Evolutionary conservation across 2,797 vertebrate species (phyloP), one percentile per base, ranked within the genome.

Genomic region (Thripadectes ignobilis): DNA sequence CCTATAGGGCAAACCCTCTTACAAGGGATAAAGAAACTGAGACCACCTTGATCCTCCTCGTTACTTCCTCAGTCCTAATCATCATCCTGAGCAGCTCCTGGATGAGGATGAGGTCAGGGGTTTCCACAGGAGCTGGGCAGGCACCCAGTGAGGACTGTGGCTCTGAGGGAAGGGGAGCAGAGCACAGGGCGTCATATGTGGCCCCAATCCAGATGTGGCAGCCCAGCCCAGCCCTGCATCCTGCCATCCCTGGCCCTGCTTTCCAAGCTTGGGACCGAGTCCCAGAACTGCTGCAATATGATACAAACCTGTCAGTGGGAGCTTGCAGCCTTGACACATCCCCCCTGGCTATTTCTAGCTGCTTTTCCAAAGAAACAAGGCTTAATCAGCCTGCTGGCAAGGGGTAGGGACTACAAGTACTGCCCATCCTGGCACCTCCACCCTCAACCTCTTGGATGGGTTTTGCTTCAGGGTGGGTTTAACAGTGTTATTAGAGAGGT

Each of bases 21-120:
- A 96, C 9, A 29, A 59, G 81, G 77, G 95, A 96, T 97, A 80
- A 96, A 62, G 97, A 96, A 89, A 96, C 61, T 36, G 94, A 96
- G 92, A 89, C 61, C 12, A 2, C 52, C 29, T 69, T 9, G 4
- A 61, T 67, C 76, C 69, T 55, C 39, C 43, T 71, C 0, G 0
- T 58, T 61, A 46, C 41, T 15, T 45, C 41, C 30, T 45, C 41
- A 45, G 30, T n/a, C 62, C 15, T 45, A 74, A 58, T 0, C 1
- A 61, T 12, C 2, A 0, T 45, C 68, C 26, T 0, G 0, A 68
- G 83, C 65, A 32, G 61, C 15, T 80, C 57, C 29, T 2, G 36
- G 15, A 7, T 34, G 29, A 55, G 36, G 15, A 7, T 34, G 29
- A 55, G 79, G 23, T 7, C 17, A 3, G 32, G 54, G 51, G 32